Conservation (phyloP, 2,113 vertebrate genomes). For the Jaculus jaculus region DNA sequence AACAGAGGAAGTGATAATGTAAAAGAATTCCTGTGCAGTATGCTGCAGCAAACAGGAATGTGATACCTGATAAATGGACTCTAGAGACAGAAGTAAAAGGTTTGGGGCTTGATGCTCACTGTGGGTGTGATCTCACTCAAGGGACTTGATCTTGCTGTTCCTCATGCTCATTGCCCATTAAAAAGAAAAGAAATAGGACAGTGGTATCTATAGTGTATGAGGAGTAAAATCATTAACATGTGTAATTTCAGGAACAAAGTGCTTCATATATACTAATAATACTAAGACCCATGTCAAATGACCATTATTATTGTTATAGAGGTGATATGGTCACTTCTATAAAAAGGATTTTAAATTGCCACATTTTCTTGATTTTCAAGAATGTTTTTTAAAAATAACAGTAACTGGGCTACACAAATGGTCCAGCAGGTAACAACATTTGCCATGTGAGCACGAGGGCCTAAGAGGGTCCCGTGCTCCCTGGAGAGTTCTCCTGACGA, state of each 20-base stretch:
- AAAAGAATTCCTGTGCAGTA: background rate
- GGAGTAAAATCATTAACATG: background rate
- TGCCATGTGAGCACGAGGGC: too few species aligned
- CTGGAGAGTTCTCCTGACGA: too few species aligned
- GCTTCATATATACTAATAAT: background rate
- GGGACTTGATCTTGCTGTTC: background rate
- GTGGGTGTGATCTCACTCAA: background rate
- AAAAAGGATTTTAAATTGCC: background rate
- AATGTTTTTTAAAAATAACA: too few species aligned
- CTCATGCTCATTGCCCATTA: background rate
- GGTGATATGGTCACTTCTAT: background rate
- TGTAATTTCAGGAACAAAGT: background rate
- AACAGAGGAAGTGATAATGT: background rate
- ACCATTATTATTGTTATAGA: background rate
- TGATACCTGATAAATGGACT: background rate
- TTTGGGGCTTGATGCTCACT: background rate
- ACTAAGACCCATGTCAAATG: background rate
- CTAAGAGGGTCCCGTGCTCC: too few species aligned
- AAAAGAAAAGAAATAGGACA: background rate
- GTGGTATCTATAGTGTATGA: background rate
- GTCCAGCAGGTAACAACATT: too few species aligned
- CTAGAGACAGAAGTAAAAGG: background rate
- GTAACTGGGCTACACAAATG: too few species aligned
- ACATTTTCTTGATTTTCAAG: slow-evolving; percentile 14
- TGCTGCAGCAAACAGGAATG: background rate